Conservation (phyloP, 2,113 vertebrate genomes). For the Heterocephalus glaber region DNA sequence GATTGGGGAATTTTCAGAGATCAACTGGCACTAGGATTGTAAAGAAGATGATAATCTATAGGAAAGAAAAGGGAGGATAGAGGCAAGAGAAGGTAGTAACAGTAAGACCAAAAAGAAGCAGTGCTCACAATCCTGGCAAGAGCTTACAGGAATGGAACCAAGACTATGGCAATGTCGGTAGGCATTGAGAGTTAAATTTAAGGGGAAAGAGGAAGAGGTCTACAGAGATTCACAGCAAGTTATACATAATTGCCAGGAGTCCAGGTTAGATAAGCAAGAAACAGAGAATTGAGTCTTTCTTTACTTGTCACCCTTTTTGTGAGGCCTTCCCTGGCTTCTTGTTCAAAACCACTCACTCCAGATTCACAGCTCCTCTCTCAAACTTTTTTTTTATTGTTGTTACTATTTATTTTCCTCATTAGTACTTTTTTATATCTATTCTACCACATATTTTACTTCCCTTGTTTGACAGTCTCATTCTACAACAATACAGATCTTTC, state of each 20-base stretch:
- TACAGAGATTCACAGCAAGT: neutral
- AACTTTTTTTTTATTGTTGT: neutral
- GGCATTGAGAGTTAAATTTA: neutral
- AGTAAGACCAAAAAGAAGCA: neutral
- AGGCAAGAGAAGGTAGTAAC: neutral
- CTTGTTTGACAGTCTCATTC: neutral
- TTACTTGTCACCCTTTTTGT: neutral
- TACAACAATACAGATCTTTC: neutral
- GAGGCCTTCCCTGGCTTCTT: neutral
- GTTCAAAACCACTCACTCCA: fast-evolving
- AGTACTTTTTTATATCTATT: neutral
- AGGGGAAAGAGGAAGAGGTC: neutral
- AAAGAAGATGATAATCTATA: neutral
- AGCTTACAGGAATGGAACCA: neutral
- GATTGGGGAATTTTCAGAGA: slow-evolving; percentile 26
- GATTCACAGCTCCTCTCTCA: neutral
- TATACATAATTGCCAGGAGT: neutral
- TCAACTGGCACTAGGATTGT: neutral
- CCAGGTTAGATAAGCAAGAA: neutral
- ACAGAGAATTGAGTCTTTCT: neutral
- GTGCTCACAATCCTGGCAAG: neutral
- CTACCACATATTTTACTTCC: neutral
- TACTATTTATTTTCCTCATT: neutral
- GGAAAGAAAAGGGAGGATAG: neutral
- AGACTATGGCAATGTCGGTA: neutral